A percentile compares a stretch with the other conserved stretches of the same genome.
phyloP scores from a whole-genome alignment of 2,888 invertebrate genomes.

The Luperina testacea region DNA sequence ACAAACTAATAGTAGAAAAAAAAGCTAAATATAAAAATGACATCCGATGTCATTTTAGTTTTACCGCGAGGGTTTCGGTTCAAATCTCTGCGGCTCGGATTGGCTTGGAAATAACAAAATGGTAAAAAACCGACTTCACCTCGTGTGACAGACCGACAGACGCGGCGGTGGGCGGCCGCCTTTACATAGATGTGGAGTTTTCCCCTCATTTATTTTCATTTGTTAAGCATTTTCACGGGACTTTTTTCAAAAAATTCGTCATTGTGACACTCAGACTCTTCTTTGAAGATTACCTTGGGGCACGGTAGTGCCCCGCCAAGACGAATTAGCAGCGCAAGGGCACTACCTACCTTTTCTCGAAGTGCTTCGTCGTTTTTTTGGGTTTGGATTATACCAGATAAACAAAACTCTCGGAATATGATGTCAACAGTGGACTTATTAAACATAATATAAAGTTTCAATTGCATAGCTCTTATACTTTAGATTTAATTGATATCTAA shows the following conservation, averaged over 20 bases:
- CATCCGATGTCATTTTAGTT: constrained; percentile 50
- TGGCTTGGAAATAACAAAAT: constrained; percentile 71
- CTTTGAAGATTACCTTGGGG: background rate
- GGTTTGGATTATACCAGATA: no score
- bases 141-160: constrained; percentile 76
- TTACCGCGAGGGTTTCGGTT: constrained; percentile 28
- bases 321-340: no score
- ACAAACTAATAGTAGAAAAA: constrained; percentile 5
- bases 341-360: no score
- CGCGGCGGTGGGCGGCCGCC: constrained; percentile 43
- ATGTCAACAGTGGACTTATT: no score
- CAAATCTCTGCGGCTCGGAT: constrained; percentile 66
- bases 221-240: no score
- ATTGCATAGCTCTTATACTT: no score
- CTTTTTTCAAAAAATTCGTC: constrained; percentile 5
- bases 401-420: no score
- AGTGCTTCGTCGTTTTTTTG: no score
- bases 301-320: no score
- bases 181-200: constrained; percentile 65
- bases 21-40: constrained; percentile 44
- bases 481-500: no score
- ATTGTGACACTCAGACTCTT: background rate
- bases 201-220: background rate
- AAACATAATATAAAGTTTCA: no score
- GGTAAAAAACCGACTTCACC: constrained; percentile 70